Evolutionary conservation across 2,113 vertebrate species (phyloP), one percentile per base, ranked within the genome.

Genomic region (Grallaria varia): DNA sequence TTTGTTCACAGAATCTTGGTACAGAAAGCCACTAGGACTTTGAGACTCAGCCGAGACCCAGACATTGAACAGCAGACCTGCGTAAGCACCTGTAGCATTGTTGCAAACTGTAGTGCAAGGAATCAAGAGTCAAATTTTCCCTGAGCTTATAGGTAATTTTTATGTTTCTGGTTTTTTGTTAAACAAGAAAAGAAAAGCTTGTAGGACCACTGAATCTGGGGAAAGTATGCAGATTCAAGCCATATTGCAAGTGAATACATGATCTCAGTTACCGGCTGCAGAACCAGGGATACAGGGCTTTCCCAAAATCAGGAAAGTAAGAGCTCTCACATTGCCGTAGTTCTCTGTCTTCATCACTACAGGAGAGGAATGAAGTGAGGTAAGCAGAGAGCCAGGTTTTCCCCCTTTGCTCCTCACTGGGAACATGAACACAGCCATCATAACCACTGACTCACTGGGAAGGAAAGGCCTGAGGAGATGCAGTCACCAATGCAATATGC

Each of bases 351-450:
- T 22, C 31, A 35, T 31, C 18, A 12, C 16, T 47, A 23, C 39
- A 21, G 60, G 42, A 89, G 17, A 55, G 71, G 40, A 37, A 14
- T 15, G 45, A 63, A 42, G n/a, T 0, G 1, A 66, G 30, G 14
- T 8, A 49, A 62, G 42, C 33, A 18, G 12, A 7, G 1, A 3
- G 53, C 42, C 37, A 33, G 53, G 50, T 22, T 77, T 60, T 35
- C 7, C 63, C 18, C 8, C 19, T 64, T 35, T 8, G 1, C 24
- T 75, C 12, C n/a, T 47, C 7, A 37, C 3, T 0, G 3, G 53
- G 30, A 47, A 4, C 11, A 15, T 1, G 25, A 16, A 12, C 21
- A 7, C 18, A 1, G 53, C 8, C 16, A 1, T 22, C 20, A 8
- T 24, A 11, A 40, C 33, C 18, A 7, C 15, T 75, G 45, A 56